These are phyloP conservation scores for Sweltsa coloradensis DNA, from an alignment of 1,140 invertebrate species.

Conservation along the genomic window DNA sequence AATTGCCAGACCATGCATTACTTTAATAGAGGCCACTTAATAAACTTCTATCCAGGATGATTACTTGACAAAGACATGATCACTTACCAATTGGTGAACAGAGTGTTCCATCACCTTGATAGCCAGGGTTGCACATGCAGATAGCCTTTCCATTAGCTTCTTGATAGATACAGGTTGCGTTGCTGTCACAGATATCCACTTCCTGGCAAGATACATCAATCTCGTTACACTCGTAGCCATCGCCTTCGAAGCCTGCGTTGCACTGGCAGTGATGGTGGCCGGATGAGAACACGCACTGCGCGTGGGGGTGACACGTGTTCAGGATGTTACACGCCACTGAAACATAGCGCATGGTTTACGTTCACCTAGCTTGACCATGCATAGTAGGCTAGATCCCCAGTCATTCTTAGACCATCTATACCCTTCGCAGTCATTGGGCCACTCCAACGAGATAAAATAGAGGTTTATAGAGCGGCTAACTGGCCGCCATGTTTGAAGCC, in stretches of 20 bases:
- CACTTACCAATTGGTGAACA: slow-evolving; percentile 46
- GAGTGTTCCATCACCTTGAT: slow-evolving; percentile 60
- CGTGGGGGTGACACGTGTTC: slow-evolving; percentile 63
- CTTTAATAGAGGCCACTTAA: no score
- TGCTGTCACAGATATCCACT: slow-evolving; percentile 54
- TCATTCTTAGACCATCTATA: not conserved
- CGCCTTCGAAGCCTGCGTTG: slow-evolving; percentile 61
- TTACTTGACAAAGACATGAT: no score
- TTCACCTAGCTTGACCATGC: not conserved
- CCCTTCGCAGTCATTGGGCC: not conserved
- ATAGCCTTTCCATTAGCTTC: slow-evolving; percentile 44
- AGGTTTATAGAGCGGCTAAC: not conserved
- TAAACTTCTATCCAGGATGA: no score
- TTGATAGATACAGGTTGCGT: slow-evolving; percentile 60
- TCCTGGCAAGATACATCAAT: slow-evolving; percentile 48
- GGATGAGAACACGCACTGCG: slow-evolving; percentile 54
- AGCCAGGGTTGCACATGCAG: slow-evolving; percentile 71
- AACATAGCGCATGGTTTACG: slow-evolving; percentile 27
- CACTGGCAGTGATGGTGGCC: slow-evolving; percentile 63
- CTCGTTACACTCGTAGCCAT: slow-evolving; percentile 57
- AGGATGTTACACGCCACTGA: slow-evolving; percentile 56
- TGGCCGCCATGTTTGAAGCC: not conserved
- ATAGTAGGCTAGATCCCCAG: not conserved
- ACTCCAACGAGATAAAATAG: not conserved
- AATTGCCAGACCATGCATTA: no score